Conservation (phyloP, 2,113 vertebrate genomes). For the Carassius auratus region DNA sequence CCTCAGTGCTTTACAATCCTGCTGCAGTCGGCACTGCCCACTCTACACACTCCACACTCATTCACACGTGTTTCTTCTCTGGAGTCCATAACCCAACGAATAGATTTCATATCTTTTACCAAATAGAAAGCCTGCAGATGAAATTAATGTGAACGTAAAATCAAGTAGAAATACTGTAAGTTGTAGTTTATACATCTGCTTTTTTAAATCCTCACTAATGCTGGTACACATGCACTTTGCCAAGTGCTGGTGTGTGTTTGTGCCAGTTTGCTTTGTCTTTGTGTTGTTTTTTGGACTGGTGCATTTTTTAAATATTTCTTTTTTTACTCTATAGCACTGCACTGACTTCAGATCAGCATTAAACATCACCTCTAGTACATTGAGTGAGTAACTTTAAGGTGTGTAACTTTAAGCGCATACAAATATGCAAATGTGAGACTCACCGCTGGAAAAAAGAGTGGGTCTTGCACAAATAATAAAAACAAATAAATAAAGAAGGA, state of each 20-base stretch:
- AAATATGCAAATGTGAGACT: neutral
- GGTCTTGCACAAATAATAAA: conserved; percentile 74
- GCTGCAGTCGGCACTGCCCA: conserved; percentile 44
- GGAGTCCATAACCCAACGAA: neutral
- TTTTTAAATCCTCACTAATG: neutral
- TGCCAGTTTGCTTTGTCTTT: neutral
- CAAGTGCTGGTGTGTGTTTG: neutral
- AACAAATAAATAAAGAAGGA: conserved; percentile 27
- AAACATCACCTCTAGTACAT: neutral
- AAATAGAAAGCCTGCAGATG: neutral
- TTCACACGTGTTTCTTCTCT: conserved; percentile 11
- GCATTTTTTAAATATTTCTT: no score
- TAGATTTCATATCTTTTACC: neutral
- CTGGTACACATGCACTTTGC: neutral
- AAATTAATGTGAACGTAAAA: neutral
- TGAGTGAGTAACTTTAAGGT: neutral
- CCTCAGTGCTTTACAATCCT: conserved; percentile 31
- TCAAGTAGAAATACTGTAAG: neutral
- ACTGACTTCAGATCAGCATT: neutral
- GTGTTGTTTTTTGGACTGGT: neutral
- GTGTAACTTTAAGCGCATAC: neutral
- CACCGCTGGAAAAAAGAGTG: conserved; percentile 73
- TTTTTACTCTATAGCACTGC: no score
- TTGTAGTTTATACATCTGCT: neutral
- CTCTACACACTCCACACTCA: conserved; percentile 17